These are phyloP conservation scores for Alectoris magna DNA, from an alignment of 2,797 vertebrate genomes.

Conservation along the genomic window DNA sequence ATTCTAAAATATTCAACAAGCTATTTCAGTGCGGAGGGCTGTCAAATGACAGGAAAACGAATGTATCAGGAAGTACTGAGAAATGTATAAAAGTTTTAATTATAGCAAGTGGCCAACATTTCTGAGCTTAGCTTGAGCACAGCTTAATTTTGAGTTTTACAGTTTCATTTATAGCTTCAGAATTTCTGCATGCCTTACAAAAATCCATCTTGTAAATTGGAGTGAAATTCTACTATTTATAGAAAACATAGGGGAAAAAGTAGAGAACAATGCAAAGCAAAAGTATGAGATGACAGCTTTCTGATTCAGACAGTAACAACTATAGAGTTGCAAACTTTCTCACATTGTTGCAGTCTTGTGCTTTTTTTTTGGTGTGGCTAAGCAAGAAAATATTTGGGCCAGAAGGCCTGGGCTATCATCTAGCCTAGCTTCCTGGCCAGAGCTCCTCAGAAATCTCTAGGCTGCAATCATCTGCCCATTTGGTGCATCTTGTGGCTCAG, in stretches of 20 bases:
- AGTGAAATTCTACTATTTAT: background rate
- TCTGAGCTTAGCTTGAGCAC: background rate
- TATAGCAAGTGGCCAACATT: background rate
- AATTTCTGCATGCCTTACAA: conserved; percentile 4
- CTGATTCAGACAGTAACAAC: background rate
- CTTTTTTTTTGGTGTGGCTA: background rate
- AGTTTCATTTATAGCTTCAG: background rate
- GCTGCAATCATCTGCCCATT: background rate
- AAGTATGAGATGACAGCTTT: background rate
- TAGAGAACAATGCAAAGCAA: background rate
- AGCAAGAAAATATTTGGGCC: background rate
- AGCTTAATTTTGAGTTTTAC: background rate
- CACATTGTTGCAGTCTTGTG: background rate
- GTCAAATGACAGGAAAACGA: conserved; percentile 41
- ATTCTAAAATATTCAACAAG: conserved; percentile 50
- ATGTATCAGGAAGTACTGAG: background rate
- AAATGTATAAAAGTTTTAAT: conserved; percentile 25
- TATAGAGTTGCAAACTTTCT: background rate
- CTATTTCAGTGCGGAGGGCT: conserved; percentile 24
- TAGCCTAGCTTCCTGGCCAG: background rate
- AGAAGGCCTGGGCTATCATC: background rate
- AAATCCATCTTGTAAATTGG: background rate
- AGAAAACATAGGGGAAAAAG: background rate
- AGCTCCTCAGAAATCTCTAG: background rate
- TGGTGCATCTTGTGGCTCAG: background rate